These are phyloP conservation scores for Acanthurus lineatus DNA, from an alignment of 2,797 vertebrate species.

Conservation along the genomic window DNA sequence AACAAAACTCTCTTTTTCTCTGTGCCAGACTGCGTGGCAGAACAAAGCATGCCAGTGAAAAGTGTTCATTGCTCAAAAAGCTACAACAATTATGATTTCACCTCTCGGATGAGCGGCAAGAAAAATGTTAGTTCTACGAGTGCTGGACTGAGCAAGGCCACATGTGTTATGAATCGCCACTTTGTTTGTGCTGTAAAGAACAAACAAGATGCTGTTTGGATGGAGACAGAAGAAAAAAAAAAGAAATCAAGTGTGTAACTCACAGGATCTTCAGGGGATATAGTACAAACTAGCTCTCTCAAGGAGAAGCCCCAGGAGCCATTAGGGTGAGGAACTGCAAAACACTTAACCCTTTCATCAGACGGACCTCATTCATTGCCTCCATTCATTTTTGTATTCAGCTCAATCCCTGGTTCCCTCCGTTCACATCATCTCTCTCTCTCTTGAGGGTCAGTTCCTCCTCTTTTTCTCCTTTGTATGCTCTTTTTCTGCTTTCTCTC, in stretches of 20 bases:
- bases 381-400: constrained; percentile 62
- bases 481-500: constrained; percentile 40
- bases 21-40: constrained; percentile 1
- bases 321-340: constrained; percentile 68
- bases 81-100: constrained; percentile 57
- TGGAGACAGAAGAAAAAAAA: neutral
- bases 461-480: constrained; percentile 56
- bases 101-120: constrained; percentile 36
- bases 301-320: constrained; percentile 59
- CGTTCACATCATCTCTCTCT: constrained; percentile 61
- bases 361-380: constrained; percentile 52
- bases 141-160: constrained; percentile 79
- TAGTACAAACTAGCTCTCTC: constrained; percentile 47
- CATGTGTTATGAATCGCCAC: constrained; percentile 62
- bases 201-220: constrained; percentile 58
- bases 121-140: constrained; percentile 61
- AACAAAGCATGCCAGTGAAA: constrained; percentile 42
- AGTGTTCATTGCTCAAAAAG: constrained; percentile 64
- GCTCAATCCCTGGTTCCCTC: constrained; percentile 45
- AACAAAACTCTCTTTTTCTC: constrained; percentile 23
- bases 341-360: constrained; percentile 80
- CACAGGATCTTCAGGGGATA: constrained; percentile 30
- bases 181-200: constrained; percentile 67
- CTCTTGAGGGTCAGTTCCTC: constrained; percentile 45
- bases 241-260: constrained; percentile 42